phyloP scores from a whole-genome alignment of 2,888 invertebrate species.

The Eupithecia dodoneata region DNA sequence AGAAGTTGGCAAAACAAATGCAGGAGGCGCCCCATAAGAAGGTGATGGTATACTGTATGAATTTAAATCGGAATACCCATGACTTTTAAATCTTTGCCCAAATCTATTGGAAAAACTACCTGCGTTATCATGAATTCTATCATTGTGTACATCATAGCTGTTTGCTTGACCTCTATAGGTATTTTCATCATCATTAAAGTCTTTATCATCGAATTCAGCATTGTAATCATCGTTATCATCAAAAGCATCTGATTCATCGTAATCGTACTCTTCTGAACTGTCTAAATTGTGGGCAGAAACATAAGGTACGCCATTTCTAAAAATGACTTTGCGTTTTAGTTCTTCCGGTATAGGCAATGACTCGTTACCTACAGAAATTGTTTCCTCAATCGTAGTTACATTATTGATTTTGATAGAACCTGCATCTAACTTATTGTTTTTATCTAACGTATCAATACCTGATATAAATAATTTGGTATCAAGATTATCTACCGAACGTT shows the following conservation, averaged over 20 bases:
- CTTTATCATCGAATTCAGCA: conserved; percentile 19
- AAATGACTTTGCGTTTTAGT: conserved; percentile 49
- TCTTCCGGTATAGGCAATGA: conserved; percentile 55
- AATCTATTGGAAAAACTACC: conserved; percentile 39
- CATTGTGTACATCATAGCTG: neutral
- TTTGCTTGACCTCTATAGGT: conserved; percentile 33
- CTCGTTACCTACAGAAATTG: conserved; percentile 44
- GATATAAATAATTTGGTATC: conserved; percentile 63
- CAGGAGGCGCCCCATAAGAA: conserved; percentile 26
- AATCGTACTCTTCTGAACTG: conserved; percentile 5
- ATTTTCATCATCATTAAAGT: conserved; percentile 45
- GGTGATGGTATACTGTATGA: conserved; percentile 27
- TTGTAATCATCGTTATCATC: conserved; percentile 47
- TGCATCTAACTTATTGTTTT: neutral
- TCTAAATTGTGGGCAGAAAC: conserved; percentile 21
- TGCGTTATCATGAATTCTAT: conserved; percentile 33
- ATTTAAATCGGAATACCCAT: conserved; percentile 31
- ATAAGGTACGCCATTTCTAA: conserved; percentile 28
- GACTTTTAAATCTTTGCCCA: conserved; percentile 29
- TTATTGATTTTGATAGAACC: neutral
- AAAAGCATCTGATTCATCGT: conserved; percentile 37
- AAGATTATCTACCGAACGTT: conserved; percentile 53
- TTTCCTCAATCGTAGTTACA: neutral
- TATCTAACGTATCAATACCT: conserved; percentile 35
- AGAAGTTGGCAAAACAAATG: conserved; percentile 1